These are phyloP conservation scores for Rousettus leschenaultii DNA, from an alignment of 2,113 vertebrate species.

Conservation along the genomic window DNA sequence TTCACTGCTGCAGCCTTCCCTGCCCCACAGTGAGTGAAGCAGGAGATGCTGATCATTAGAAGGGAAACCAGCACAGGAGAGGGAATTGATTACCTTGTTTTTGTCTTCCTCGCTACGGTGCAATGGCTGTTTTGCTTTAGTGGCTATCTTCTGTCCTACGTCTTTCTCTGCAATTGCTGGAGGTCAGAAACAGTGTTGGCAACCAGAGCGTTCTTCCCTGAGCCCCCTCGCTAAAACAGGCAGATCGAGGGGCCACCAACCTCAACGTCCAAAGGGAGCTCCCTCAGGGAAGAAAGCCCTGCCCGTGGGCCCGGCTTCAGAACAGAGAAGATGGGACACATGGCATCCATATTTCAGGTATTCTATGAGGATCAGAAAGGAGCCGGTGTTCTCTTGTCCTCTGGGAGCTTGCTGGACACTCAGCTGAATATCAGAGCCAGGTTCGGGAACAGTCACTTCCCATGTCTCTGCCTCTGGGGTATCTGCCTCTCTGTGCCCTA, in stretches of 20 bases:
- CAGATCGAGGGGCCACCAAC: background rate
- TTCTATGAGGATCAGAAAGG: background rate
- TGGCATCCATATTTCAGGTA: background rate
- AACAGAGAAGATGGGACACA: background rate
- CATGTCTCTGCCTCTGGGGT: background rate
- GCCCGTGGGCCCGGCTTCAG: background rate
- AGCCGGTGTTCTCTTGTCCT: background rate
- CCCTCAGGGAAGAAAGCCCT: background rate
- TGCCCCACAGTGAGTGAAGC: background rate
- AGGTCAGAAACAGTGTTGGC: background rate
- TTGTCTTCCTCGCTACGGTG: background rate
- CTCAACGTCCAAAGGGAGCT: background rate
- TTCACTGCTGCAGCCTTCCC: background rate
- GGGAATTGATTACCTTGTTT: background rate
- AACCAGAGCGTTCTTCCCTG: background rate
- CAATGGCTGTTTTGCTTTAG: background rate
- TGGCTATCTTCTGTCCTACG: background rate
- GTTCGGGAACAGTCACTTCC: rapidly evolving
- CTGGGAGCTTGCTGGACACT: background rate
- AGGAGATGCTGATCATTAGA: background rate
- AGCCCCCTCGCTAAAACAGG: background rate
- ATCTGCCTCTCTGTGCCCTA: background rate
- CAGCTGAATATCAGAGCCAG: background rate
- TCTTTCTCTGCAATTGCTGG: background rate
- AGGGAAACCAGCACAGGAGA: background rate